A percentile compares a stretch with the other conserved stretches of the same genome.
Evolutionary conservation across 2,113 vertebrate species (phyloP).

Genomic region (Ailuropoda melanoleuca): DNA sequence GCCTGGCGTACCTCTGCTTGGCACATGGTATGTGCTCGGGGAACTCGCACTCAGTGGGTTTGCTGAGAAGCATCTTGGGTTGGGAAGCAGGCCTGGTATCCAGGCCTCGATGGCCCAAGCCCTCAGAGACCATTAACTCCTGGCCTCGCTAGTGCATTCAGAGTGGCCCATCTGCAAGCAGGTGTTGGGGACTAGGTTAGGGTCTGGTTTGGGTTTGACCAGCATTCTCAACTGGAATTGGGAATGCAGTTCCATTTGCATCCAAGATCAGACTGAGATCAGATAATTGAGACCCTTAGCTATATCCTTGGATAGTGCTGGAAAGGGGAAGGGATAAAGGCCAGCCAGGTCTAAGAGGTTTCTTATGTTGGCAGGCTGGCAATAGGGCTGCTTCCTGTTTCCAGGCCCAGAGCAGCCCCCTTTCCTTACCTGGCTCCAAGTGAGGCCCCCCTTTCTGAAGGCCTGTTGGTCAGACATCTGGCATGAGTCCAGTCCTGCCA

Average conservation of each 20-base stretch:
- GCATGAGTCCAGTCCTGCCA: conserved; percentile 50
- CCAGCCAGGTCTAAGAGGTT: background rate
- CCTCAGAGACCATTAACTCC: background rate
- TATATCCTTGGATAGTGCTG: background rate
- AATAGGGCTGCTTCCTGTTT: background rate
- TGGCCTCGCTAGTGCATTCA: background rate
- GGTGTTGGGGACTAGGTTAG: background rate
- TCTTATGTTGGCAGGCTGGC: background rate
- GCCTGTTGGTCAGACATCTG: conserved; percentile 29
- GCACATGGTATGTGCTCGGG: background rate
- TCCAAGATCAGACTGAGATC: background rate
- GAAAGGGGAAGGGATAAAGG: background rate
- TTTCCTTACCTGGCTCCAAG: background rate
- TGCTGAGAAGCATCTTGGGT: background rate
- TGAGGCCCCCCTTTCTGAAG: background rate
- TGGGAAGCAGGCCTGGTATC: background rate
- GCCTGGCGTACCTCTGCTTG: background rate
- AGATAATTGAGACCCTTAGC: background rate
- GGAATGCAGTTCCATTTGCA: background rate
- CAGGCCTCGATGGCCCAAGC: background rate
- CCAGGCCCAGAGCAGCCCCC: background rate
- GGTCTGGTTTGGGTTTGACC: background rate
- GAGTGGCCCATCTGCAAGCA: background rate
- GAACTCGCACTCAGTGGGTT: background rate
- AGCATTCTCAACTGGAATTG: background rate